Base-by-base conservation (phyloP, 92 coral and sea anemone species). In the Epizoanthus illoricatus region DNA sequence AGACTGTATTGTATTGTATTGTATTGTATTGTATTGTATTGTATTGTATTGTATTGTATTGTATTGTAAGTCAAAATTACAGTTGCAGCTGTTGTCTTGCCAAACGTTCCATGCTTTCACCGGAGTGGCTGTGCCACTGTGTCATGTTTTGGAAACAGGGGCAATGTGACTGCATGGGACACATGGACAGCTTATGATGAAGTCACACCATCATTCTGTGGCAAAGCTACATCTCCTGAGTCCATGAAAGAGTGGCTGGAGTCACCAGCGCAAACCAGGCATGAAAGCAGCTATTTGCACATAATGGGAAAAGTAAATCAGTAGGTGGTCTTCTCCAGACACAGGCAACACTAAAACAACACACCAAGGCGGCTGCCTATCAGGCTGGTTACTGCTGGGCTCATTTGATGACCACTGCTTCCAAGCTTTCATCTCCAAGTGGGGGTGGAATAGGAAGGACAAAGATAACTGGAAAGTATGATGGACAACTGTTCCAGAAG, bases 371-470 rank as follows among this genome's bases (percentile, higher is more conserved):
- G 65, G 81, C 85, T 39, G 69, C 89, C 9, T 89, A 85, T 78
- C 87, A 89, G 75, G 87, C 89, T 73, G 85, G 89, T 12, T 66
- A 80, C 65, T 74, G 84, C 76, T 89, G 89, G 89, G 85, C 2
- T 28, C 36, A 28, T 28, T 1, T 28, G 36, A 28, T 28, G 36
- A 28, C 36, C 36, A 28, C 36, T n/a, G 73, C 47, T n/a, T 84
- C 87, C 74, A 81, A 71, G 70, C 87, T 89, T 63, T 87, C 92
- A 60, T 89, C 87, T 18, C 89, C 84, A 73, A 72, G 73, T 66
- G 88, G 92, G 87, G 84, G 12, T 85, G 85, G 87, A 81, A 60
- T 64, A 66, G 80, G 76, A 56, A 73, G 58, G 86, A 85, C 43
- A 61, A 59, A 33, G 45, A 20, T 41, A 67, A 85, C 39, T 84